Evolutionary conservation across 1,140 invertebrate genomes (phyloP).

Genomic region (Xylocopa sonorina): DNA sequence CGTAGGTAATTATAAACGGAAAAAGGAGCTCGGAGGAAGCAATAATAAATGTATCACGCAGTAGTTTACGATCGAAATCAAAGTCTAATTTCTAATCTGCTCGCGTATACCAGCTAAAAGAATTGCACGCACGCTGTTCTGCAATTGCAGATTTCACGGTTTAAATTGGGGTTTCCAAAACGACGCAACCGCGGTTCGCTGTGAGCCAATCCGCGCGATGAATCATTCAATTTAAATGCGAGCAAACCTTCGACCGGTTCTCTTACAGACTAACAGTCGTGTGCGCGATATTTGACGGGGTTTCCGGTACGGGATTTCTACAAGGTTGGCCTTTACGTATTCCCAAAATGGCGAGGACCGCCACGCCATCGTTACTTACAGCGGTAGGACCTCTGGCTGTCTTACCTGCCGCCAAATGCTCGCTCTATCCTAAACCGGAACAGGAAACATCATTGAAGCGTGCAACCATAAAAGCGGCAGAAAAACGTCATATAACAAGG

Average conservation of each 20-base stretch:
- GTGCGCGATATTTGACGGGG: background rate
- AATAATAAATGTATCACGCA: too few relatives aligned
- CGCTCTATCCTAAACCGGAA: constrained; percentile 32
- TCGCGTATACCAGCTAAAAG: too few relatives aligned
- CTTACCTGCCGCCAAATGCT: background rate
- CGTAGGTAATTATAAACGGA: too few relatives aligned
- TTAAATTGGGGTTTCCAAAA: too few relatives aligned
- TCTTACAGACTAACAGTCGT: too few relatives aligned
- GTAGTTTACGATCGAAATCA: too few relatives aligned
- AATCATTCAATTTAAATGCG: too few relatives aligned
- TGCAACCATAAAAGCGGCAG: constrained; percentile 23
- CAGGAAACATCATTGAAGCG: constrained; percentile 50
- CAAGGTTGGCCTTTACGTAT: background rate
- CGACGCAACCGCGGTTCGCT: background rate
- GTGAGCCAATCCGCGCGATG: too few relatives aligned
- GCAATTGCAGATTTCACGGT: too few relatives aligned
- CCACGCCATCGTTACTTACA: background rate
- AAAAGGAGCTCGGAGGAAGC: too few relatives aligned
- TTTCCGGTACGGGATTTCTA: background rate
- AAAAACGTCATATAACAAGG: constrained; percentile 9
- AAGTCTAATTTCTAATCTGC: too few relatives aligned
- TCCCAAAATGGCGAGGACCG: background rate
- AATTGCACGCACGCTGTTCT: too few relatives aligned
- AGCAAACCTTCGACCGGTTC: background rate
- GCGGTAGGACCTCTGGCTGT: background rate